Conservation (phyloP, 2,113 vertebrate genomes). For the Carettochelys insculpta region DNA sequence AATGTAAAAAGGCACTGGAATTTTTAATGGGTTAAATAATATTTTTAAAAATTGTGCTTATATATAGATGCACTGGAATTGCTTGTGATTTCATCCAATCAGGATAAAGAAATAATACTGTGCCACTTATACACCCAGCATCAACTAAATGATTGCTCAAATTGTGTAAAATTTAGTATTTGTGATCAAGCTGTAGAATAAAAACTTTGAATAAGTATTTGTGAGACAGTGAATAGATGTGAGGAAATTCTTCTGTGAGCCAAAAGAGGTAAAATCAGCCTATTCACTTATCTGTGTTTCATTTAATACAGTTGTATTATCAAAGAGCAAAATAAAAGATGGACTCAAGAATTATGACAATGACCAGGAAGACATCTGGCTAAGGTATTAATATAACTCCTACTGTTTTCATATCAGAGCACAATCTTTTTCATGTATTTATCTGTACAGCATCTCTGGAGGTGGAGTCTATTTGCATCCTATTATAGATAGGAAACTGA, state of each 20-base stretch:
- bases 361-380: not conserved
- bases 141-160: conserved; percentile 40
- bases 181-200: conserved; percentile 33
- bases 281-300: conserved; percentile 14
- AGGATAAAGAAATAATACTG: conserved; percentile 15
- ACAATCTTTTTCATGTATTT: not conserved
- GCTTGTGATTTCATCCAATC: conserved; percentile 6
- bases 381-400: not conserved
- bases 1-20: conserved; percentile 38
- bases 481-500: not conserved
- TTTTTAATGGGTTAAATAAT: conserved; percentile 45
- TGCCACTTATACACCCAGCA: conserved; percentile 41
- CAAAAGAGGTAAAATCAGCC: conserved; percentile 52
- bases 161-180: conserved; percentile 17
- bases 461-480: not conserved
- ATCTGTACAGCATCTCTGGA: not conserved
- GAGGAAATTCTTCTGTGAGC: conserved; percentile 17
- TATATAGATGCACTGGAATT: conserved; percentile 47
- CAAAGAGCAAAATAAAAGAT: conserved; percentile 36
- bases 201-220: conserved; percentile 24
- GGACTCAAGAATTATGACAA: not conserved
- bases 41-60: conserved; percentile 43
- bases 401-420: not conserved
- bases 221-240: conserved; percentile 27
- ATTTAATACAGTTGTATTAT: conserved; percentile 43